Evolutionary conservation across 2,888 invertebrate species (phyloP).

Genomic region (Fragum fragum): DNA sequence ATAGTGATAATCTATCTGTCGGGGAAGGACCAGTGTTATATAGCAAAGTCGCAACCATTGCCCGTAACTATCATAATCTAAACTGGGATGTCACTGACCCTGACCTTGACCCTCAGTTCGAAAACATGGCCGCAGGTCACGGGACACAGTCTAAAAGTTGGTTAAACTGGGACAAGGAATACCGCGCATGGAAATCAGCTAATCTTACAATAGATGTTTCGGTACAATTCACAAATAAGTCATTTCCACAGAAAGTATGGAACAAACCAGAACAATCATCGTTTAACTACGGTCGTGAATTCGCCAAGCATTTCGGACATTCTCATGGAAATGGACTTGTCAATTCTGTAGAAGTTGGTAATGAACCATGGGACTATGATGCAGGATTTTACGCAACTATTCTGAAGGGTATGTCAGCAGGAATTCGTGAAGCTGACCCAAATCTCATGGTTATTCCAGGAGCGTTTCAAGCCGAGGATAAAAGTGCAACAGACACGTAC

Average conservation of each 20-base stretch:
- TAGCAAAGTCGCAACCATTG: slow-evolving; percentile 71
- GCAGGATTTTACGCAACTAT: slow-evolving; percentile 71
- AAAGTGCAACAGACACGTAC: slow-evolving; percentile 66
- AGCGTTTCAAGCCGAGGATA: slow-evolving; percentile 77
- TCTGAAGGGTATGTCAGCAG: slow-evolving; percentile 73
- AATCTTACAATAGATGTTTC: slow-evolving; percentile 71
- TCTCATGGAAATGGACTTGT: slow-evolving; percentile 69
- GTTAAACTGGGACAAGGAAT: slow-evolving; percentile 79
- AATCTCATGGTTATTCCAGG: slow-evolving; percentile 70
- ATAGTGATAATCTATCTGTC: slow-evolving; percentile 55
- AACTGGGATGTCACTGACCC: slow-evolving; percentile 77
- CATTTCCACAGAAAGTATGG: slow-evolving; percentile 69
- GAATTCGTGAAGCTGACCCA: slow-evolving; percentile 65
- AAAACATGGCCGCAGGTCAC: slow-evolving; percentile 68
- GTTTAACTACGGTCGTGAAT: slow-evolving; percentile 69
- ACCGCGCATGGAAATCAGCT: slow-evolving; percentile 68
- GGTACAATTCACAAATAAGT: slow-evolving; percentile 73
- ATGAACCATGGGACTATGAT: slow-evolving; percentile 78
- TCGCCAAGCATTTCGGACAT: slow-evolving; percentile 76
- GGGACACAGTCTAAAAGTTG: slow-evolving; percentile 74
- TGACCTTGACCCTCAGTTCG: slow-evolving; percentile 68
- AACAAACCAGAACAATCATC: slow-evolving; percentile 65
- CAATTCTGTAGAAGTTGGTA: slow-evolving; percentile 73
- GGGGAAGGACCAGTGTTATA: slow-evolving; percentile 72
- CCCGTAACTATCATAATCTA: slow-evolving; percentile 77